Evolutionary conservation across 2,113 vertebrate species (phyloP).

Genomic region (Cyphomyrus plagiostoma): DNA sequence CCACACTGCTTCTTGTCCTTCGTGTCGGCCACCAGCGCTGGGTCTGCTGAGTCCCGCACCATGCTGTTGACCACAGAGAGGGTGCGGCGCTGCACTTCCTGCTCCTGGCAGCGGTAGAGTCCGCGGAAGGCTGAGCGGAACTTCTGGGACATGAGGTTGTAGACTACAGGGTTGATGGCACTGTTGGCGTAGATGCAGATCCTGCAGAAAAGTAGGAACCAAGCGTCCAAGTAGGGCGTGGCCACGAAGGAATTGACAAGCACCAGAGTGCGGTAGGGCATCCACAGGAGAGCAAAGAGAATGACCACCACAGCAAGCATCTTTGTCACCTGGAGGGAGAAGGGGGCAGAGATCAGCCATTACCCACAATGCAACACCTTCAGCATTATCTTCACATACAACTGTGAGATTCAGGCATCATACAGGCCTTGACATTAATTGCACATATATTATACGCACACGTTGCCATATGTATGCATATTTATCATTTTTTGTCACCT

Average conservation of each 20-base stretch:
- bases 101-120: constrained; percentile 56
- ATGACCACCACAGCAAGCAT: constrained; percentile 68
- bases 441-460: background rate
- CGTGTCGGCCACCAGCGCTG: constrained; percentile 5
- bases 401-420: background rate
- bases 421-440: background rate
- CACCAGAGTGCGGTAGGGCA: constrained; percentile 67
- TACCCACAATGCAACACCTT: background rate
- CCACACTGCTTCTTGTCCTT: constrained; percentile 25
- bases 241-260: constrained; percentile 67
- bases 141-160: constrained; percentile 73
- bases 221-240: constrained; percentile 59
- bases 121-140: constrained; percentile 60
- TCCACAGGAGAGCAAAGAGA: constrained; percentile 68
- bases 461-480: background rate
- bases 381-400: background rate
- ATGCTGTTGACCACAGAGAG: constrained; percentile 42
- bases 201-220: constrained; percentile 69
- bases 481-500: background rate
- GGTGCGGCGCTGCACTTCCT: constrained; percentile 33
- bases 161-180: constrained; percentile 68
- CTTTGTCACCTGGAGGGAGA: constrained; percentile 60
- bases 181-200: constrained; percentile 70
- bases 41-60: constrained; percentile 30
- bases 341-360: background rate